Percentiles rank a stretch among this genome's conserved stretches.
Evolutionary conservation across 2,797 vertebrate species (phyloP).

Genomic region (Peromyscus eremicus): DNA sequence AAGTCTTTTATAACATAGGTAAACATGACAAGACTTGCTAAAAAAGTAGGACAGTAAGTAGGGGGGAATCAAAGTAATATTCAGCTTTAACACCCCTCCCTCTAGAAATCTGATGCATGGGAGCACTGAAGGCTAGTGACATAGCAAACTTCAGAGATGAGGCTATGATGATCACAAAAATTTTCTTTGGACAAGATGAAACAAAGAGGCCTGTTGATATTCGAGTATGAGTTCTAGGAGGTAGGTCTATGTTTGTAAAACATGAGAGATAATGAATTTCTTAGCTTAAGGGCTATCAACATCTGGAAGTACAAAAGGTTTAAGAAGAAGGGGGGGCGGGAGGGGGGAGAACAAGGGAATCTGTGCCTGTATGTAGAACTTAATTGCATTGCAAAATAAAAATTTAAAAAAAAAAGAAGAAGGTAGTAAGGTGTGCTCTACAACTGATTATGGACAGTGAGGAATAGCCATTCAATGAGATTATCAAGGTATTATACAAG

Average conservation of each 20-base stretch:
- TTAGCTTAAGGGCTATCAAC: neutral
- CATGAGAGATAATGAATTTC: no score
- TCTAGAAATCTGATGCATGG: neutral
- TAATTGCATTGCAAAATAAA: no score
- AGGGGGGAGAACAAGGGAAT: no score
- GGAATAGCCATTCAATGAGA: no score
- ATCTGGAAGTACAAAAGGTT: neutral
- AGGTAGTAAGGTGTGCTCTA: neutral
- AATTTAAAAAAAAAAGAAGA: no score
- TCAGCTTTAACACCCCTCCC: neutral
- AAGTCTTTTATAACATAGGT: neutral
- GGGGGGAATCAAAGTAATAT: neutral
- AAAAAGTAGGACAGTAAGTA: neutral
- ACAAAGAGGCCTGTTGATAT: neutral
- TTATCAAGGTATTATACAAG: neutral
- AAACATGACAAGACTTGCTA: neutral
- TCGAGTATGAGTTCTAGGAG: neutral
- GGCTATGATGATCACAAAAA: neutral
- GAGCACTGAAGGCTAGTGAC: neutral
- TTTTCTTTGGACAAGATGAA: neutral
- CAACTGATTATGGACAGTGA: neutral
- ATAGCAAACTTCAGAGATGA: neutral
- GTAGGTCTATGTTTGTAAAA: neutral
- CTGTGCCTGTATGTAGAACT: no score
- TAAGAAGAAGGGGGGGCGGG: accelerated